phyloP scores from a whole-genome alignment of 2,797 vertebrate genomes.

The Pipistrellus pygmaeus region DNA sequence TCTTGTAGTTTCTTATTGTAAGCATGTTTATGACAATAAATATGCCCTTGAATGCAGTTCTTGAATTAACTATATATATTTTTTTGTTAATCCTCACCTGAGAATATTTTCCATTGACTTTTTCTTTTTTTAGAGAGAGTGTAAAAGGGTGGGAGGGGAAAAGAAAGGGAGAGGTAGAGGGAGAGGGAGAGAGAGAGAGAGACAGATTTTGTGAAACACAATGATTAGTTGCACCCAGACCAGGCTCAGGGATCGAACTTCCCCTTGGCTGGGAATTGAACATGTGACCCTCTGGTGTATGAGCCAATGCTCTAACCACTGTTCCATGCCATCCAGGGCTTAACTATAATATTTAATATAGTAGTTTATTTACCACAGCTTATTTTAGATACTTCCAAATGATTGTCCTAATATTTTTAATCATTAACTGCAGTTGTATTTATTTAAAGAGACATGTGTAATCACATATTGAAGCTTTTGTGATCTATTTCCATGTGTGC shows the following conservation, averaged over 20 bases:
- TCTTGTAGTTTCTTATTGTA: slow-evolving; percentile 11
- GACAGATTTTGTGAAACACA: too few species aligned
- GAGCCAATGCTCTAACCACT: too few species aligned
- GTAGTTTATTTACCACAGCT: background rate
- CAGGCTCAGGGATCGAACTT: too few species aligned
- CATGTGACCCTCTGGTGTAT: too few species aligned
- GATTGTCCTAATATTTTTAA: slow-evolving; percentile 1
- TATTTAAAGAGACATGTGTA: background rate
- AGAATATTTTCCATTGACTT: too few species aligned
- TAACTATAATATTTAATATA: slow-evolving; percentile 30
- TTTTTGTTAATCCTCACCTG: background rate
- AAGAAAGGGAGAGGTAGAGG: too few species aligned
- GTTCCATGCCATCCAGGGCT: background rate
- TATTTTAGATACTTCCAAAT: slow-evolving; percentile 11
- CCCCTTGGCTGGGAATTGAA: too few species aligned
- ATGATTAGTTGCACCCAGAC: too few species aligned
- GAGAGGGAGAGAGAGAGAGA: too few species aligned
- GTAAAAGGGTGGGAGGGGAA: too few species aligned
- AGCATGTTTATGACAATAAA: background rate
- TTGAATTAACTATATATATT: slow-evolving; percentile 29
- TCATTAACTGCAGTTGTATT: background rate
- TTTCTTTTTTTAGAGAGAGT: too few species aligned
- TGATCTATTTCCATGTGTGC: background rate
- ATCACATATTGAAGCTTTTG: background rate
- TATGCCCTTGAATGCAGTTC: background rate